Evolutionary conservation across 2,888 invertebrate species (phyloP).

Genomic region (Gari tellinella): DNA sequence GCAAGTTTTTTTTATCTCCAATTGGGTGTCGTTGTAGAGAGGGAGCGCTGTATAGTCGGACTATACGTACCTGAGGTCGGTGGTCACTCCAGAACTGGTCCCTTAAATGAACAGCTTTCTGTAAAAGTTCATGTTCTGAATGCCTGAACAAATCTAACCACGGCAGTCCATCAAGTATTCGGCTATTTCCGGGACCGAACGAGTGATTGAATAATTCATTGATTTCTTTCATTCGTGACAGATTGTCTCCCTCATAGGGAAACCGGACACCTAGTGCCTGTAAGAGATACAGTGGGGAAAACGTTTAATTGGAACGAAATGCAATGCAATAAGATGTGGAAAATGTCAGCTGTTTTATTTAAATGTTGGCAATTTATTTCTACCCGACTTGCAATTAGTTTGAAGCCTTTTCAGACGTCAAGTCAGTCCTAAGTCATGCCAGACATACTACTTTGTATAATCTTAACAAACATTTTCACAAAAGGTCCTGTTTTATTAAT

Average conservation of each 20-base stretch:
- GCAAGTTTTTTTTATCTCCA: too few species aligned
- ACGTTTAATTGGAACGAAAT: too few species aligned
- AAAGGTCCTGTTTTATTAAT: too few species aligned
- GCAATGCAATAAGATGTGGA: too few species aligned
- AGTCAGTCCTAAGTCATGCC: too few species aligned
- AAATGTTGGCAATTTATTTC: not conserved
- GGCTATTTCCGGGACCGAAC: conserved; percentile 73
- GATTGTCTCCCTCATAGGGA: conserved; percentile 49
- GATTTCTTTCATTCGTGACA: conserved; percentile 63
- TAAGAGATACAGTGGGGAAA: not conserved
- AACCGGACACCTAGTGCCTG: conserved; percentile 70
- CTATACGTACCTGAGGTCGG: conserved; percentile 2
- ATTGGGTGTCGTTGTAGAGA: too few species aligned
- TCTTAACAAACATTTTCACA: too few species aligned
- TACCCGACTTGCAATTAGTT: not conserved
- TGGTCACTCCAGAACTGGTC: conserved; percentile 69
- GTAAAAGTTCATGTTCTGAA: conserved; percentile 61
- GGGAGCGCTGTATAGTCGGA: too few species aligned
- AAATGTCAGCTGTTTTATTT: too few species aligned
- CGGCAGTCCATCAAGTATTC: conserved; percentile 74
- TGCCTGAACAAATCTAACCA: conserved; percentile 65
- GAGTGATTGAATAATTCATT: conserved; percentile 71
- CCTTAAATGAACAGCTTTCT: conserved; percentile 66
- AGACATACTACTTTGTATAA: too few species aligned
- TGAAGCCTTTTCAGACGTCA: too few species aligned